Evolutionary conservation across 1,140 invertebrate genomes (phyloP).

Genomic region (Nymphalis io): DNA sequence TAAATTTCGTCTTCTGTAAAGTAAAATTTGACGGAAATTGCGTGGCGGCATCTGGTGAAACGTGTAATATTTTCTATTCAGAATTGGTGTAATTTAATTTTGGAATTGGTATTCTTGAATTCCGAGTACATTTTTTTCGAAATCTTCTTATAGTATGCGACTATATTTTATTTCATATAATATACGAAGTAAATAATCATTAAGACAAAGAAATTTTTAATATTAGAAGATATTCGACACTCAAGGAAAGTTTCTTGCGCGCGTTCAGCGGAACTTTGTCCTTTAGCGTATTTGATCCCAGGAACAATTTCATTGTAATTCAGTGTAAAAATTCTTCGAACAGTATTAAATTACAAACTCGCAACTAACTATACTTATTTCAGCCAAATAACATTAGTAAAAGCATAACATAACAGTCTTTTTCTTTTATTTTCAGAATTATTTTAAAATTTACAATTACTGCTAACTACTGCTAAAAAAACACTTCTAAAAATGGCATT

Average conservation of each 20-base stretch:
- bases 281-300: slow-evolving; percentile 5
- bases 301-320: slow-evolving; percentile 16
- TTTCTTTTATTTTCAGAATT: too few relatives aligned
- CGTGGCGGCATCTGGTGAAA: background rate
- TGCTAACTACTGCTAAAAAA: too few relatives aligned
- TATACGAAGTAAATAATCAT: background rate
- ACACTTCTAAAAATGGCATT: too few relatives aligned
- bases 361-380: background rate
- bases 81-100: background rate
- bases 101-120: background rate
- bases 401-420: too few relatives aligned
- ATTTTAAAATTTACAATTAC: too few relatives aligned
- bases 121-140: background rate
- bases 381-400: background rate
- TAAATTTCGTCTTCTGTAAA: background rate
- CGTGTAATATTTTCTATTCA: background rate
- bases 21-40: slow-evolving; percentile 1
- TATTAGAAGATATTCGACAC: slow-evolving; percentile 20
- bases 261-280: slow-evolving; percentile 15
- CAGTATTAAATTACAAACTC: slow-evolving; percentile 4
- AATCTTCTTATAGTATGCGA: background rate
- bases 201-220: slow-evolving; percentile 17
- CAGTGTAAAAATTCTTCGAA: background rate
- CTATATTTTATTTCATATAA: background rate
- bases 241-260: slow-evolving; percentile 15